Conservation (phyloP, 2,797 vertebrate species). For the Helarctos malayanus region DNA sequence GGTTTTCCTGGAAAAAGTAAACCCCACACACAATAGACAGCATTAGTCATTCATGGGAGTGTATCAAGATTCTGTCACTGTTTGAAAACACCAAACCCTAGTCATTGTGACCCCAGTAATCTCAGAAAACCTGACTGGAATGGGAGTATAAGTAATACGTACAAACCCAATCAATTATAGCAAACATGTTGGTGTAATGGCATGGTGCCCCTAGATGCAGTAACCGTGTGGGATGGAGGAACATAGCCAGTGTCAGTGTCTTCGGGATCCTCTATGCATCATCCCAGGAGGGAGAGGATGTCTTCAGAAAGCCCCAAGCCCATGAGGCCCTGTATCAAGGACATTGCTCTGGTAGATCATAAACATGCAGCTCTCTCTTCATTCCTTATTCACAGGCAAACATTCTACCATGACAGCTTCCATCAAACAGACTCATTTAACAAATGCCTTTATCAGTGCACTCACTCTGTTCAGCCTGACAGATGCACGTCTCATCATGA, state of each 20-base stretch:
- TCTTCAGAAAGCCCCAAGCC: not conserved
- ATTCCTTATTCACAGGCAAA: not conserved
- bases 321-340: not conserved
- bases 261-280: rapidly evolving
- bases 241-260: rapidly evolving
- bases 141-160: too few relatives aligned
- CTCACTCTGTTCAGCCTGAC: not conserved
- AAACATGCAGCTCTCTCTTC: rapidly evolving
- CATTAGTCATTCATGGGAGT: not conserved
- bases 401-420: rapidly evolving
- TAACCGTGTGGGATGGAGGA: rapidly evolving
- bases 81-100: not conserved
- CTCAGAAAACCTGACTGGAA: not conserved
- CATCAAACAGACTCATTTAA: not conserved
- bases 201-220: rapidly evolving
- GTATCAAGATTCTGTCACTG: not conserved
- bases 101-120: not conserved
- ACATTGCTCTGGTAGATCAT: rapidly evolving
- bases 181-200: not conserved
- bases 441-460: too few relatives aligned
- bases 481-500: not conserved
- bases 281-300: not conserved
- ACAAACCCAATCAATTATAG: not conserved
- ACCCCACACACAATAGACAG: not conserved
- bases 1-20: rapidly evolving